Evolutionary conservation across 2,113 vertebrate species (phyloP).

Genomic region (Chloropsis hardwickii): DNA sequence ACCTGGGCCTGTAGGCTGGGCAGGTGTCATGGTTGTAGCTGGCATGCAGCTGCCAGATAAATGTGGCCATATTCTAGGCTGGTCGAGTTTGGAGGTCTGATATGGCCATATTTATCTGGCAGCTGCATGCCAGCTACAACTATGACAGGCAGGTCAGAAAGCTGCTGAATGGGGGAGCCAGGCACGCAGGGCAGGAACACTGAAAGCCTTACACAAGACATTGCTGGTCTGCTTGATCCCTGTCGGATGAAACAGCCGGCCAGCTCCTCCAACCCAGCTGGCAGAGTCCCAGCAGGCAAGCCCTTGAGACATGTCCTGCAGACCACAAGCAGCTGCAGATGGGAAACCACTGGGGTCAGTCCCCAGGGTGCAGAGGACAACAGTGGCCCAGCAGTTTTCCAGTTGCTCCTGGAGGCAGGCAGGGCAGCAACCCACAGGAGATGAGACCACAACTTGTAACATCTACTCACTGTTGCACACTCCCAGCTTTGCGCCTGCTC

Average conservation of each 20-base stretch:
- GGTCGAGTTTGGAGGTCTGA: no score
- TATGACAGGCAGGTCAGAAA: not conserved
- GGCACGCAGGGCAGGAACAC: not conserved
- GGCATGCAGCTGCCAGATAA: not conserved
- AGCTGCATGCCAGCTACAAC: not conserved
- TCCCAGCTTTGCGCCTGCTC: rapidly evolving
- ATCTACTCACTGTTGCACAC: not conserved
- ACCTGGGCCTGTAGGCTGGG: not conserved
- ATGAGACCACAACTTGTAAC: not conserved
- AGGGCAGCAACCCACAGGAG: not conserved
- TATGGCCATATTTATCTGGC: not conserved
- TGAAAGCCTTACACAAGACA: not conserved
- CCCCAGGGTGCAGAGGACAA: not conserved
- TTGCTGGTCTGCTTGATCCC: not conserved
- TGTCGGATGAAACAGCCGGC: not conserved
- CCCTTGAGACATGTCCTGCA: rapidly evolving
- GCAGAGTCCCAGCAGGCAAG: not conserved
- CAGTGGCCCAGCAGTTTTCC: not conserved
- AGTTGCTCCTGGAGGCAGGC: not conserved
- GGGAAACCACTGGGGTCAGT: not conserved
- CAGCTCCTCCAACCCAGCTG: not conserved
- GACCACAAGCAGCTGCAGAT: not conserved
- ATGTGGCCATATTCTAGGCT: not conserved
- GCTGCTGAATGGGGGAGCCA: not conserved
- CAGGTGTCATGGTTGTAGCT: not conserved